Percentiles rank a stretch among this genome's conserved stretches.
Evolutionary conservation across 2,888 invertebrate species (phyloP).

Genomic region (Drosophila setosimentum): DNA sequence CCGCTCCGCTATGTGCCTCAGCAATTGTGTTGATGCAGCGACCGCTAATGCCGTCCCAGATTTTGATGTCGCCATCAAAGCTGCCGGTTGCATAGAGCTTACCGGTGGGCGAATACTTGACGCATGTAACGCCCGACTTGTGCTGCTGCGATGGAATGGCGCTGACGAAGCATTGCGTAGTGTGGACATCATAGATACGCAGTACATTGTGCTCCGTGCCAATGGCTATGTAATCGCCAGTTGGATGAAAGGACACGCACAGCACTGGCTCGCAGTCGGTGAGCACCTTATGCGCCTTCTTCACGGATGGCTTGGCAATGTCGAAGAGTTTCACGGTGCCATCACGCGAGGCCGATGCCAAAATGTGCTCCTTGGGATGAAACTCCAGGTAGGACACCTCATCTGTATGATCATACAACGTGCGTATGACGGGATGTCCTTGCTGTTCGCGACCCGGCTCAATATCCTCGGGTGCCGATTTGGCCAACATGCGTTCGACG

Average conservation of each 20-base stretch:
- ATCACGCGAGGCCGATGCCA: slow-evolving; percentile 97
- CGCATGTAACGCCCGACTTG: slow-evolving; percentile 90
- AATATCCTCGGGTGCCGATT: slow-evolving; percentile 96
- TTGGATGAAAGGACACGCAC: slow-evolving; percentile 97
- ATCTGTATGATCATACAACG: slow-evolving; percentile 96
- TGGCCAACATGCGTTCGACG: slow-evolving; percentile 99
- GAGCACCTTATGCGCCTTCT: slow-evolving; percentile 98
- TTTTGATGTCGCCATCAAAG: slow-evolving; percentile 96
- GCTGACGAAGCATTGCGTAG: slow-evolving; percentile 97
- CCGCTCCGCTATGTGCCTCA: slow-evolving; percentile 97
- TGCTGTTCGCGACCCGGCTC: slow-evolving; percentile 94
- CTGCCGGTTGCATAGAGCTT: slow-evolving; percentile 92
- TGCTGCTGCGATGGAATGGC: slow-evolving; percentile 95
- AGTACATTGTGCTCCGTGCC: slow-evolving; percentile 96
- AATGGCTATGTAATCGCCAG: slow-evolving; percentile 97
- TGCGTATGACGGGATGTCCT: slow-evolving; percentile 99
- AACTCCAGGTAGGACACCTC: slow-evolving; percentile 99
- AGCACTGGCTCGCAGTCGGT: slow-evolving; percentile 96
- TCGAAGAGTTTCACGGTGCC: slow-evolving; percentile 98
- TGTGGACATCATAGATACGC: slow-evolving; percentile 97
- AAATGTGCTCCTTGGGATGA: slow-evolving; percentile 97
- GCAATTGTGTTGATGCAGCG: slow-evolving; percentile 97
- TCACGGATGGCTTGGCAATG: slow-evolving; percentile 99
- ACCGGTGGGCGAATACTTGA: slow-evolving; percentile 87
- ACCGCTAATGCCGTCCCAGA: slow-evolving; percentile 98